A percentile compares a stretch with the other conserved stretches of the same genome.
phyloP scores from a whole-genome alignment of 92 coral and sea anemone species.

The Palythoa caribaeorum region DNA sequence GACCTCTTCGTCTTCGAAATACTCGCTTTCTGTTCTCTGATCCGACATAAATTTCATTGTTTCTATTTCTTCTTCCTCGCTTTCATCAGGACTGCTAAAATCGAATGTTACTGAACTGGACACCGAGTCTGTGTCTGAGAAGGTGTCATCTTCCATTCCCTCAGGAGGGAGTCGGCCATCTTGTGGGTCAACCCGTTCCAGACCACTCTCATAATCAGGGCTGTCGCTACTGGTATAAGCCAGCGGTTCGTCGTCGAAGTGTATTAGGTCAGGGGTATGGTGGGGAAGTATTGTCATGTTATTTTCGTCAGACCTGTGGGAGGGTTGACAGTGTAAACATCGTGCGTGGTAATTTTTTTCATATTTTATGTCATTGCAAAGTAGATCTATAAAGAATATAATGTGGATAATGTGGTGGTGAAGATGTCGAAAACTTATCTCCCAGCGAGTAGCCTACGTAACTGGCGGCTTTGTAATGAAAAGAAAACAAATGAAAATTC shows the following conservation, averaged over 20 bases:
- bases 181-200: conserved; percentile 66
- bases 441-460: too few species aligned
- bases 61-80: neutral
- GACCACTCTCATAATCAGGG: conserved; percentile 60
- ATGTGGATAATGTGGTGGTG: neutral
- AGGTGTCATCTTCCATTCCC: conserved; percentile 60
- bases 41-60: neutral
- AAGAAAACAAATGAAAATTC: too few species aligned
- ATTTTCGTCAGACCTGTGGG: conserved; percentile 28
- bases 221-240: neutral
- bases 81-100: neutral
- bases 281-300: conserved; percentile 17
- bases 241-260: conserved; percentile 32
- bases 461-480: too few species aligned
- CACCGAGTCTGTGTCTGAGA: conserved; percentile 17
- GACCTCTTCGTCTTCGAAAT: conserved; percentile 56
- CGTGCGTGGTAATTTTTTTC: neutral
- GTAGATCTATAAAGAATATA: neutral
- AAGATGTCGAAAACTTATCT: neutral
- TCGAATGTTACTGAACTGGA: conserved; percentile 30
- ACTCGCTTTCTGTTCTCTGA: neutral
- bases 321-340: conserved; percentile 1
- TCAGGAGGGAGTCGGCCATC: conserved; percentile 76
- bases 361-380: neutral
- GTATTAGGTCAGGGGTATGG: conserved; percentile 1